Evolutionary conservation across 1,140 invertebrate species (phyloP), one percentile per base, ranked within the genome.

Genomic region (Globodera rostochiensis): DNA sequence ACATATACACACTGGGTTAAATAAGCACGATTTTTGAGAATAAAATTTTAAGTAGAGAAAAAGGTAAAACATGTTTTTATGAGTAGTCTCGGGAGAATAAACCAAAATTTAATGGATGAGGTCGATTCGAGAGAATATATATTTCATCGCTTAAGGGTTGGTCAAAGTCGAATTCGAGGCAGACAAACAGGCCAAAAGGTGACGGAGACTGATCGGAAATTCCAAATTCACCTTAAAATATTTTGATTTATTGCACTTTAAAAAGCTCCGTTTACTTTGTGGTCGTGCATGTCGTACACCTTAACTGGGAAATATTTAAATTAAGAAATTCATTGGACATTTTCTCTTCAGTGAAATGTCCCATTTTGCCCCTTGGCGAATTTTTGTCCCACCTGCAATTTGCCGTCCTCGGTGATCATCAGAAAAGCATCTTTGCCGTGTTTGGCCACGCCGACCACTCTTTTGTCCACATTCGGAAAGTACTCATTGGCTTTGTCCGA

Each of bases 401-500:
- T 13, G 13, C 77, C 77, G 1, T 70, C 64, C 50, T 49, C 49
- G 19, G 77, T 78, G 13, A 78, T 78, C 77, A 66, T 50, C n/a
- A 78, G 49, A n/a, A 47, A 69, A 7, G 77, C 47, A 0, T 78
- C 36, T 66, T 69, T 36, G 49, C 70, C 70, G 21, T 78, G 70
- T 21, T 69, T 64, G 1, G 70, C 25, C 46, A 78, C 77, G 13
- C 77, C 77, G n/a, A 70, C 9, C 47, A 78, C n/a, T 45, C n/a
- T 70, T 36, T 45, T 64, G n/a, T 47, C 77, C 53, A 78, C 45
- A 78, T 78, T 78, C 69, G 64, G 77, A 46, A 78, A 78, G 70
- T 78, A 78, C 36, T 25, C 64, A 64, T 9, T 21, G 15, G 46
- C 64, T 70, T 46, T 15, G n/a, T 25, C 49, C 49, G 77, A 69